phyloP scores from a whole-genome alignment of 2,113 vertebrate species.

The Plotosus lineatus region DNA sequence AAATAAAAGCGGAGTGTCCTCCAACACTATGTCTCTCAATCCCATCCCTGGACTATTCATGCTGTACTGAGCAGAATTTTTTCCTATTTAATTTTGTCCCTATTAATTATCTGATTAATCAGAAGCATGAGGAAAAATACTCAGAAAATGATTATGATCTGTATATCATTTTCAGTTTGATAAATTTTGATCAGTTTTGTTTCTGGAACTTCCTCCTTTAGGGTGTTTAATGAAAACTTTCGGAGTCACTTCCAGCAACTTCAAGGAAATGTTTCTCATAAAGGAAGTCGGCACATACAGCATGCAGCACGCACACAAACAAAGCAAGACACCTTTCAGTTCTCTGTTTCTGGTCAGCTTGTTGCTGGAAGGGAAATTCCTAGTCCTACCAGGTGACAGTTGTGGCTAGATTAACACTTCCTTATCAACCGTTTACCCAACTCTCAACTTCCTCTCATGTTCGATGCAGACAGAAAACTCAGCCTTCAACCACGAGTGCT shows the following conservation, averaged over 20 bases:
- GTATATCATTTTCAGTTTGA: neutral
- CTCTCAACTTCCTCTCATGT: conserved; percentile 64
- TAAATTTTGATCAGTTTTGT: too few species aligned
- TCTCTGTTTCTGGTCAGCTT: conserved; percentile 65
- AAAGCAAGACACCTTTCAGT: conserved; percentile 62
- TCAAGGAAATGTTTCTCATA: conserved; percentile 68
- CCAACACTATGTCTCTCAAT: neutral
- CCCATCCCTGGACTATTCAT: neutral
- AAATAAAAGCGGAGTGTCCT: neutral
- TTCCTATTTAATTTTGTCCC: neutral
- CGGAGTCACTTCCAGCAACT: conserved; percentile 50
- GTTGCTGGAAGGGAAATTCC: conserved; percentile 57
- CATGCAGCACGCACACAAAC: conserved; percentile 34
- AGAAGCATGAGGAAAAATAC: neutral
- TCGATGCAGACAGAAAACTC: conserved; percentile 38
- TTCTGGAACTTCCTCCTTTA: conserved; percentile 21
- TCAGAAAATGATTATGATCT: neutral
- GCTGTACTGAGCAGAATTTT: neutral
- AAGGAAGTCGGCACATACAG: conserved; percentile 58
- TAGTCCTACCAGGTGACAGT: conserved; percentile 59
- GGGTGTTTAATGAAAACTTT: conserved; percentile 14
- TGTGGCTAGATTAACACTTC: conserved; percentile 68
- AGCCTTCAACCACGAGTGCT: conserved; percentile 35
- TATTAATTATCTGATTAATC: neutral
- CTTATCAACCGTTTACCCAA: conserved; percentile 65